phyloP scores from a whole-genome alignment of 2,113 vertebrate genomes.

The Gnathonemus echidnorhynchus region DNA sequence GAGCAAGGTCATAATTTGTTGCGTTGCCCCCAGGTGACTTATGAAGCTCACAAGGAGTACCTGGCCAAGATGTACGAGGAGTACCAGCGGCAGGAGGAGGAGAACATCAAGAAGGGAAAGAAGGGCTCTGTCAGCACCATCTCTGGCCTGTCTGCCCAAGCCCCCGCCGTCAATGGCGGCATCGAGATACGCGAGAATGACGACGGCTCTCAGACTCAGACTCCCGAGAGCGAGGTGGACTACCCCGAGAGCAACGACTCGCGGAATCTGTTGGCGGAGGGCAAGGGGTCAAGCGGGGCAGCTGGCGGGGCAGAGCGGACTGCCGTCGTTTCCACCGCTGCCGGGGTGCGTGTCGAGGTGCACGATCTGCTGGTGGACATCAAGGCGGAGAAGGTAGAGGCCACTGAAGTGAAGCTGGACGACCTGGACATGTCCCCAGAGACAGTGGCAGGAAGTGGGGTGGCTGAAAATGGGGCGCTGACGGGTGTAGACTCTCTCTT shows the following conservation, averaged over 20 bases:
- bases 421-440: slow-evolving; percentile 96
- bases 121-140: slow-evolving; percentile 97
- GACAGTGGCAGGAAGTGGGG: slow-evolving; percentile 74
- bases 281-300: slow-evolving; percentile 75
- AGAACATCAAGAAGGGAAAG: slow-evolving; percentile 98
- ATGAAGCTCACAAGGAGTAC: slow-evolving; percentile 97
- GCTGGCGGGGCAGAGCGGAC: slow-evolving; percentile 58
- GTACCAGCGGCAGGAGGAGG: slow-evolving; percentile 96
- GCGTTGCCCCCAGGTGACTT: slow-evolving; percentile 74
- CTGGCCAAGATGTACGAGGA: slow-evolving; percentile 99
- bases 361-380: slow-evolving; percentile 89
- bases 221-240: slow-evolving; percentile 92
- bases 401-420: slow-evolving; percentile 95
- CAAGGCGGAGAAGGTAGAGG: slow-evolving; percentile 98
- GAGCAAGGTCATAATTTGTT: not conserved
- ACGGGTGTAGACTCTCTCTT: slow-evolving; percentile 92
- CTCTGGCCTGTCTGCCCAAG: slow-evolving; percentile 87
- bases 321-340: slow-evolving; percentile 54
- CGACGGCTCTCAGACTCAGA: slow-evolving; percentile 91
- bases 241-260: slow-evolving; percentile 79
- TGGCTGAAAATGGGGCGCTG: slow-evolving; percentile 82
- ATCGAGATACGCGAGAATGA: slow-evolving; percentile 88
- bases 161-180: slow-evolving; percentile 81
- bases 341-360: slow-evolving; percentile 87
- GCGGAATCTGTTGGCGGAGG: slow-evolving; percentile 80